Conservation (phyloP, 1,140 invertebrate species). For the Vollenhovia emeryi region DNA sequence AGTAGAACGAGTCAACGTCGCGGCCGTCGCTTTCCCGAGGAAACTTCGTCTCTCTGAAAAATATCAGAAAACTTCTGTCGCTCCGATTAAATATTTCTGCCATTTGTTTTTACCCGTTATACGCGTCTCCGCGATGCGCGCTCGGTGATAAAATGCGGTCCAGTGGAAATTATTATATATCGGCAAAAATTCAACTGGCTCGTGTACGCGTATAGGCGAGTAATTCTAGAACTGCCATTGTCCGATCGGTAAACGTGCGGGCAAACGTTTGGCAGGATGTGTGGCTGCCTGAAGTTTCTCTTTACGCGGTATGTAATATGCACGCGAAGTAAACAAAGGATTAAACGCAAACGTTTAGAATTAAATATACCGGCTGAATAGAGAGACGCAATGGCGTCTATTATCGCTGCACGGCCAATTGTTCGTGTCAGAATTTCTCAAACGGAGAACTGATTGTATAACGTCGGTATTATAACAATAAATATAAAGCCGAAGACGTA, state of each 20-base stretch:
- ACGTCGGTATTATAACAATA: neutral
- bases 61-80: slow-evolving; percentile 31
- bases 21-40: slow-evolving; percentile 16
- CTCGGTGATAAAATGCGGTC: neutral
- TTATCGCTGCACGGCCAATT: neutral
- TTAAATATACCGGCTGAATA: slow-evolving; percentile 19
- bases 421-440: neutral
- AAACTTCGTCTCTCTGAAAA: slow-evolving; percentile 46
- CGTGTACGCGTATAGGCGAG: neutral
- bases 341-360: slow-evolving; percentile 38
- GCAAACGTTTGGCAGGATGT: neutral
- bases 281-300: neutral
- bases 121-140: neutral
- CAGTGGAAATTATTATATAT: neutral
- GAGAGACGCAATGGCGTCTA: neutral
- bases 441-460: neutral
- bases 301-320: slow-evolving; percentile 1
- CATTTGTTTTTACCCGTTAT: neutral
- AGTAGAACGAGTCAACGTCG: slow-evolving; percentile 25
- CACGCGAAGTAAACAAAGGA: neutral
- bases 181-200: neutral
- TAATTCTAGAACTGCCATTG: neutral
- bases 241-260: neutral
- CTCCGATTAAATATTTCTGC: slow-evolving; percentile 23
- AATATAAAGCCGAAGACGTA: neutral